Conservation (phyloP, 2,888 invertebrate species). For the Amblyjoppa proteus region DNA sequence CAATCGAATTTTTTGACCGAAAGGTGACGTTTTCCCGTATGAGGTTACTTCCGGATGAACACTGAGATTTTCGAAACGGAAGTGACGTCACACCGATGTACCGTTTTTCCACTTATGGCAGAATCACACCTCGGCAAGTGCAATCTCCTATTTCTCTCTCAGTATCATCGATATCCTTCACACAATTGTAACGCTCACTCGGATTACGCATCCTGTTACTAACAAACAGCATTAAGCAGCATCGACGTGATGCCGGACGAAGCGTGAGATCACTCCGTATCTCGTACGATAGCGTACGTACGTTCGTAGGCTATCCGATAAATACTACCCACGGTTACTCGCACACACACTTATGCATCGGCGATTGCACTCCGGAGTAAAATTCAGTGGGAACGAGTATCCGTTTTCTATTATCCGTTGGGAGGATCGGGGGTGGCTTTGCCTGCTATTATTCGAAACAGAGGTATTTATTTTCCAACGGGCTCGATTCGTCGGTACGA, state of each 20-base stretch:
- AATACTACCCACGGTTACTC: conserved; percentile 5
- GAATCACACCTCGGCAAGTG: too few relatives aligned
- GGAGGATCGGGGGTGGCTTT: background rate
- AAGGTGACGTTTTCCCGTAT: too few relatives aligned
- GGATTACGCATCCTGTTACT: conserved; percentile 52
- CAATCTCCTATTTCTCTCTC: background rate
- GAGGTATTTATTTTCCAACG: background rate
- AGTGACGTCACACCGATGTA: too few relatives aligned
- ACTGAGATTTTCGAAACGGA: too few relatives aligned
- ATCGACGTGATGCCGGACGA: background rate
- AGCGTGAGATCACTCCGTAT: background rate
- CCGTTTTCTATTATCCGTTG: background rate
- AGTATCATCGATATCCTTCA: conserved; percentile 15
- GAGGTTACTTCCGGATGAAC: too few relatives aligned
- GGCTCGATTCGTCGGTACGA: background rate
- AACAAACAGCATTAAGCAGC: conserved; percentile 60
- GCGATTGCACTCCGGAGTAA: background rate
- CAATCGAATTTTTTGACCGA: too few relatives aligned
- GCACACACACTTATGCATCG: background rate
- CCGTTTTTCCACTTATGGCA: too few relatives aligned
- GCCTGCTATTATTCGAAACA: background rate
- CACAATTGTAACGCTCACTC: conserved; percentile 49
- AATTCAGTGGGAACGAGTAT: background rate
- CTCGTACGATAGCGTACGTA: background rate
- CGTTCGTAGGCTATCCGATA: conserved; percentile 13